Base-by-base conservation (phyloP, 2,888 invertebrate genomes). In the Ditula angustiorana region DNA sequence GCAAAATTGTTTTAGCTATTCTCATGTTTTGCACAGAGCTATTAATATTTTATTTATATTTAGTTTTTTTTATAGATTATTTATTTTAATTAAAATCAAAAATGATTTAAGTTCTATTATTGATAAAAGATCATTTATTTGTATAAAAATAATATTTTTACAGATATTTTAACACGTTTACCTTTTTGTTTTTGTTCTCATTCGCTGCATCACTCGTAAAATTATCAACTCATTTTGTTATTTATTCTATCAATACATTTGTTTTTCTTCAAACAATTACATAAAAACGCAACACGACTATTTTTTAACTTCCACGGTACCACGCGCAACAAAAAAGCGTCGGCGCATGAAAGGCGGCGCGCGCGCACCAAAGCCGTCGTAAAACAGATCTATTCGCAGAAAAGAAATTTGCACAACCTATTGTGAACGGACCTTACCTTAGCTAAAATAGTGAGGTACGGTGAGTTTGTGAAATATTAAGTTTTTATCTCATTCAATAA, bases 391-490 rank as follows among this genome's bases (percentile, higher is more conserved):
- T 82, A 79, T 88, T 87, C 87, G 78, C 69, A 77, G 90, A 90
- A 89, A 88, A 88, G 86, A 90, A 86, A 88, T 91, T 90, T 88
- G 90, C 90, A 82, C 88, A 85, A 83, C 59, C 67, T 69, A 67
- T 75, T 68, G 74, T 70, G 69, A 7, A 68, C 69, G 67, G 66
- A n/a, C n/a, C n/a, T n/a, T n/a, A n/a, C n/a, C 63, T 63, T 50
- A 16, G 58, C 59, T 62, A 57, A 56, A 47, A 56, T 30, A 16
- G 11, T 23, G 16, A n/a, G n/a, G n/a, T 19, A 10, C 52, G 16
- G 24, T 47, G 19, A 47, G 23, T 16, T n/a, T n/a, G n/a, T 13
- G 41, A 41, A 41, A 8, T 41, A 41, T 41, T 19, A 41, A 13
- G 37, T 7, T 19, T 41, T 19, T 41, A 19, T 10, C 41, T 11